Base-by-base conservation (phyloP, 2,113 vertebrate species). In the Alaudala cheleensis region DNA sequence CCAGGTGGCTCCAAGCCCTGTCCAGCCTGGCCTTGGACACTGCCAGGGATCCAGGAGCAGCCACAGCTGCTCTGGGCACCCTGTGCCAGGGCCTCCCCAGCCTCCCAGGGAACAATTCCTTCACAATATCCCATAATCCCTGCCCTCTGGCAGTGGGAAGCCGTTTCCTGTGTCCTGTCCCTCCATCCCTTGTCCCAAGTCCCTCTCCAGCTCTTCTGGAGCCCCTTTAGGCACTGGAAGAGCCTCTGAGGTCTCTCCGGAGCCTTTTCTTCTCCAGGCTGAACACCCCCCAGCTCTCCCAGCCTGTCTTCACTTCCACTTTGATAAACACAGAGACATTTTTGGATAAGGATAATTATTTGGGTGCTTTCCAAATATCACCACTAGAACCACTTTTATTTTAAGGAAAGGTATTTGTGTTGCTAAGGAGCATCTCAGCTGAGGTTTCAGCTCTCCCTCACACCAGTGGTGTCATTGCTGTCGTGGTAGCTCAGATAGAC, bases 401-500 rank as follows among this genome's bases (percentile, higher is more conserved):
- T 83, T 72, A 56, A 88, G 54, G 42, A n/a, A 86, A 34, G 84
- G 26, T 44, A 66, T 54, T 81, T 73, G 33, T 81, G 69, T 92
- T 89, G 87, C 81, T 91, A 74, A 86, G 96, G 71, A 81, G 77
- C 65, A 33, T 74, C 70, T 29, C 28, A 37, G 18, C 11, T 34
- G 77, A 84, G 66, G 45, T n/a, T 83, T 58, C 53, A 77, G 64
- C 37, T 87, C 77, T 47, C 12, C 17, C 0, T 78, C 78, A 34
- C 51, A 60, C 16, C 64, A 20, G 60, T 8, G 9, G 51, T 91
- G 90, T 31, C 70, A 79, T 28, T 92, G 74, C 61, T 74, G 81
- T 60, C 14, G 3, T 89, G 77, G 81, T 45, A 39, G 90, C 87
- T 94, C 70, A 23, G 28, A 44, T 14, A 1, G 20, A 23, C 49